Evolutionary conservation across 2,113 vertebrate species (phyloP), one percentile per base, ranked within the genome.

Genomic region (Chionodraco myersi): DNA sequence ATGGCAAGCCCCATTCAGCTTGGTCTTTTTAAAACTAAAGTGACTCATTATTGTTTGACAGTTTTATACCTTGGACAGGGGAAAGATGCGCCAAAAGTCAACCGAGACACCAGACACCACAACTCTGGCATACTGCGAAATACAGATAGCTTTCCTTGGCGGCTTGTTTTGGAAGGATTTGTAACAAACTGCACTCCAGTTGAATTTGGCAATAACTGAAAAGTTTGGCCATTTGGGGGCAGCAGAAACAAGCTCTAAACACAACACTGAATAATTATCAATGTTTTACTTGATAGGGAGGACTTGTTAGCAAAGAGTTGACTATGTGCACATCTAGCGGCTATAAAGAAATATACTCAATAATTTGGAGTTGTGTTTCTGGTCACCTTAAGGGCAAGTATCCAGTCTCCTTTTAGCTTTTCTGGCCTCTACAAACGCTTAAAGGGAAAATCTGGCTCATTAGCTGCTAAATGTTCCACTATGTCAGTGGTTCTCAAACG

Each of bases 381-480:
- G 7, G 41, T 36, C 48, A 67, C 15, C 12, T 11, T 26, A 54
- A 66, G 0, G 1, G 15, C 54, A 23, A 3, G 21, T 52, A 64
- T 30, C 36, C 6, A 61, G 36, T 72, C 21, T 72, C 18, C 9
- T 49, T 62, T 30, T n/a, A 62, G 44, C 61, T 57, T 44, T 67
- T 60, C 49, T 77, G 41, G 54, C 77, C n/a, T 67, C 48, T 6
- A 15, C 36, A 47, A 48, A 41, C 23, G 52, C 23, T 60, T 51
- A 30, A 34, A 16, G 26, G 58, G n/a, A 74, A 60, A 61, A 77
- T 36, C 49, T 78, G 66, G 58, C 49, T 70, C 58, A 54, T 77
- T 62, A 47, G 65, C 49, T 11, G 23, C 66, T 78, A 70, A 78
- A 64, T 58, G 60, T 44, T 65, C 26, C 51, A 57, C 67, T 18